phyloP scores from a whole-genome alignment of 2,797 vertebrate species.

The Columba guinea region DNA sequence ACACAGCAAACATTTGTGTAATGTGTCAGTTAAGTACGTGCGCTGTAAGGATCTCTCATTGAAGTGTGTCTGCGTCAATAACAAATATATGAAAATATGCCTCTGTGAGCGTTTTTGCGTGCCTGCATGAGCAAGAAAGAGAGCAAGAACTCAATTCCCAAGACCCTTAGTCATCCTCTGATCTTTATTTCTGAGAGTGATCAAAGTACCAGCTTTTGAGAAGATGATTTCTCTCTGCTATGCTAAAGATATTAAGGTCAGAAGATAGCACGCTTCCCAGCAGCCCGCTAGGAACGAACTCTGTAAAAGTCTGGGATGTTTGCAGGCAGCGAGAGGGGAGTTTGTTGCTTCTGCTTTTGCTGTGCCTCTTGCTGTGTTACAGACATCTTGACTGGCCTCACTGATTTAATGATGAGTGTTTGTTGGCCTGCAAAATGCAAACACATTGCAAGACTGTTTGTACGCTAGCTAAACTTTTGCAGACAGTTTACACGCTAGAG shows the following conservation, averaged over 20 bases:
- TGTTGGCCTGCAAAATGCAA: slow-evolving; percentile 58
- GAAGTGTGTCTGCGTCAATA: slow-evolving; percentile 51
- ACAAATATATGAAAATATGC: slow-evolving; percentile 2
- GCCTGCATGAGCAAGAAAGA: neutral
- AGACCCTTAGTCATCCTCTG: slow-evolving; percentile 70
- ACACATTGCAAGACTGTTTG: slow-evolving; percentile 51
- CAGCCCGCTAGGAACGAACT: slow-evolving; percentile 38
- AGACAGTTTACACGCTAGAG: slow-evolving; percentile 43
- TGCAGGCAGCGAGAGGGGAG: slow-evolving; percentile 61
- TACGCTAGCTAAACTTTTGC: slow-evolving; percentile 30
- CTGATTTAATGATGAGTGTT: slow-evolving; percentile 66
- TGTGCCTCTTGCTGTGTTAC: slow-evolving; percentile 54
- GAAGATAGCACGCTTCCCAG: slow-evolving; percentile 58
- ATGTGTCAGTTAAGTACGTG: slow-evolving; percentile 63
- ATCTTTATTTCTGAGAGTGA: slow-evolving; percentile 62
- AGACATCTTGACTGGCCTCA: slow-evolving; percentile 65
- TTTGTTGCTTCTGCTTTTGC: slow-evolving; percentile 47
- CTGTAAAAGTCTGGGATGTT: slow-evolving; percentile 61
- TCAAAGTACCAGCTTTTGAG: slow-evolving; percentile 62
- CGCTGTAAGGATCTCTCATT: slow-evolving; percentile 45
- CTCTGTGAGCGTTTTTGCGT: slow-evolving; percentile 2
- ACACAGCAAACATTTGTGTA: slow-evolving; percentile 76
- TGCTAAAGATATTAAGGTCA: slow-evolving; percentile 11
- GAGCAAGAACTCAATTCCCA: slow-evolving; percentile 27
- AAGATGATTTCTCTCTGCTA: slow-evolving; percentile 54